Base-by-base conservation (phyloP, 2,797 vertebrate genomes). In the Todus mexicanus region DNA sequence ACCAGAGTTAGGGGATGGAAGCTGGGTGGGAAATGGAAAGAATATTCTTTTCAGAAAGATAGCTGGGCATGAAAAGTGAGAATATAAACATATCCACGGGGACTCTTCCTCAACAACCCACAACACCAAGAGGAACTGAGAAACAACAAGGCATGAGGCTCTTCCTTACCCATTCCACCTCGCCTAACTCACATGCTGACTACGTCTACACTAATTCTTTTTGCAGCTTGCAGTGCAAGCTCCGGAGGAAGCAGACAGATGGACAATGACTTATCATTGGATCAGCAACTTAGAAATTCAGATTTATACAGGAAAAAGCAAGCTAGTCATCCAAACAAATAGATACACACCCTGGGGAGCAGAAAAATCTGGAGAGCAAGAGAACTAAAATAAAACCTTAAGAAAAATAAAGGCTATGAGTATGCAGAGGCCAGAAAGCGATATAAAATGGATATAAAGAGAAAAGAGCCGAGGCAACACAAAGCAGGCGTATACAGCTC, bases 321-420 rank as follows among this genome's bases (percentile, higher is more conserved):
- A 53, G 80, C 70, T 53, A 84, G 66, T 86, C 87, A 90, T 90
- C 92, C 94, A 93, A 88, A 80, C 80, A 79, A 84, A 73, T 74
- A 93, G 84, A 95, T 7, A 35, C 17, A 45, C 26, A 8, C 90
- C 90, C 83, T 8, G 17, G 88, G 88, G 90, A 90, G 27, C 64
- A 84, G 87, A 68, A 60, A 93, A 93, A 88, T 78, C 85, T 84
- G 80, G 73, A 65, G 15, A 37, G 79, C 7, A 4, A 15, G 7
- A 11, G 83, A 92, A 76, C 31, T 33, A 42, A 79, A 83, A 72
- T 42, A 87, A 80, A 91, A 51, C 35, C 40, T 50, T 21, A 15
- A 17, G 22, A 29, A 33, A 89, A 78, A 65, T 12, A 79, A 53
- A 89, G 45, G 9, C 35, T 26, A 25, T 3, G 35, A 68, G 43